Evolutionary conservation across 30 jellyfish, hydroid and myxozoan species (phyloP), one percentile per base, ranked within the genome.

Genomic region (Chrysaora quinquecirrha): DNA sequence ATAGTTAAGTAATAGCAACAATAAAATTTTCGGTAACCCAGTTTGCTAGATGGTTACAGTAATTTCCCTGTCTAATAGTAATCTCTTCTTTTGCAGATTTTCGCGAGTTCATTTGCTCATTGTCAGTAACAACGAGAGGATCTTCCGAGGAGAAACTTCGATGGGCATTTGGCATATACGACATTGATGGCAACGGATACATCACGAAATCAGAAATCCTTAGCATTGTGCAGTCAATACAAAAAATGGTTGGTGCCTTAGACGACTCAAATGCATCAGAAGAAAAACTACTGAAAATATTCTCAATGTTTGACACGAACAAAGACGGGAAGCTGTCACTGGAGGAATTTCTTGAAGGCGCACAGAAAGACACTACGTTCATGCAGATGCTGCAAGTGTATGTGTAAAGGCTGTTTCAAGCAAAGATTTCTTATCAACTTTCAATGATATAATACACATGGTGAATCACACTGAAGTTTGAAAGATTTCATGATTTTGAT

Each of bases 81-180:
- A n/a, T n/a, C n/a, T n/a, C n/a, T n/a, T 64, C 61, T 34, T 34
- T 27, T 65, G 33, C 65, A 90, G 98, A 91, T 78, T 91, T 91
- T 38, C 94, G 96, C n/a, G 98, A 91, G 62, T 91, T 91, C 84
- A 91, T 91, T 21, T 84, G 95, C 34, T 91, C 98, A 21, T 54
- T 91, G 62, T 91, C 98, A 14, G 95, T 91, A n/a, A 85, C 98
- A 22, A 91, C 98, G 1, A 68, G 98, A 58, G 98, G 98, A 7
- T 38, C 95, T 3, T 56, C 81, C 21, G 98, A 91, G 12, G 96
- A 91, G 58, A 91, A 91, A 71, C 83, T 91, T 67, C 70, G 61
- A 18, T 91, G 98, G 98, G 96, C 96, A 4, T 91, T 91, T 48
- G 62, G 86, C 34, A 85, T 91, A 23, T 91, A 91, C 49, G 98